Conservation (phyloP, 2,113 vertebrate genomes). For the Tautogolabrus adspersus region DNA sequence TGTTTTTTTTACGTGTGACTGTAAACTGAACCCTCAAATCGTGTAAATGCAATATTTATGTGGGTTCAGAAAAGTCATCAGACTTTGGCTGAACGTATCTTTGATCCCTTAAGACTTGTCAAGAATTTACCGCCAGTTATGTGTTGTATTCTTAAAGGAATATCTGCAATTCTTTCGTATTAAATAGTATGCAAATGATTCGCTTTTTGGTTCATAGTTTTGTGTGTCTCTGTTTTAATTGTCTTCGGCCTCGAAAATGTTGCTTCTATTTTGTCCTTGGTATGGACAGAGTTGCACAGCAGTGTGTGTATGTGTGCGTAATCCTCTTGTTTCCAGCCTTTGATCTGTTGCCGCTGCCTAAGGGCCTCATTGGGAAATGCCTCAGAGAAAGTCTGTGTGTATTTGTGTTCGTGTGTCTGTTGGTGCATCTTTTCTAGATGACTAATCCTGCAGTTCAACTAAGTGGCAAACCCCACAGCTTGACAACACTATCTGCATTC, state of each 20-base stretch:
- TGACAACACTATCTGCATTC: background rate
- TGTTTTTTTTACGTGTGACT: background rate
- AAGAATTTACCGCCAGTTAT: background rate
- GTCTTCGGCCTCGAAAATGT: background rate
- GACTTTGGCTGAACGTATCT: constrained; percentile 17
- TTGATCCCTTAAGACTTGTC: background rate
- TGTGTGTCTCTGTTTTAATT: constrained; percentile 9
- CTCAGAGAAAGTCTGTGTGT: constrained; percentile 23
- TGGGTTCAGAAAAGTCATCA: background rate
- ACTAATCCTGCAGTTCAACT: constrained; percentile 35
- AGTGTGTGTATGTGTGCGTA: constrained; percentile 24
- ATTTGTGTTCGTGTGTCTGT: background rate
- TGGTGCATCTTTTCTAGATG: constrained; percentile 31
- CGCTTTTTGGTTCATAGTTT: background rate
- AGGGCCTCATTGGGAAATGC: constrained; percentile 26
- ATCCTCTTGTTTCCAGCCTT: constrained; percentile 51
- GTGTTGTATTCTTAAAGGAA: background rate
- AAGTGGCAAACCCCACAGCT: constrained; percentile 11
- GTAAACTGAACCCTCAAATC: constrained; percentile 12
- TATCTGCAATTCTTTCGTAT: constrained; percentile 10
- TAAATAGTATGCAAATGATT: background rate
- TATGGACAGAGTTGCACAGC: constrained; percentile 28
- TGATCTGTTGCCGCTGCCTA: constrained; percentile 40
- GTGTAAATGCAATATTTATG: constrained; percentile 45
- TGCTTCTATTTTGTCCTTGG: constrained; percentile 50